Conservation (phyloP, 2,797 vertebrate genomes). For the Takifugu ocellatus region DNA sequence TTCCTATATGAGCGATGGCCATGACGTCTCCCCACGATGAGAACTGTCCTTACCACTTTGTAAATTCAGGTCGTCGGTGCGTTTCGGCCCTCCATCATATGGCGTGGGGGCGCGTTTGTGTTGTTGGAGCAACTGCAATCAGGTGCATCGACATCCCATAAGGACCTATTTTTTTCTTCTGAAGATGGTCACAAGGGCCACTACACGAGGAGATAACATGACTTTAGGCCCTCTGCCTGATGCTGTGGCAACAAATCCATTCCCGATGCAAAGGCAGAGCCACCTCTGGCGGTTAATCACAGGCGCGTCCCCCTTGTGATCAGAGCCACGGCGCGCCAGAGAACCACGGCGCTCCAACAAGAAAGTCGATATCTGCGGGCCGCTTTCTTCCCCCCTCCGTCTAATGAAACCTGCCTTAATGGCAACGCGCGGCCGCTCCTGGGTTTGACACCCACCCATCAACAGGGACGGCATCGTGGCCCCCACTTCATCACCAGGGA, state of each 20-base stretch:
- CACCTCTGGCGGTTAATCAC: constrained; percentile 49
- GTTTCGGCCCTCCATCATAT: constrained; percentile 15
- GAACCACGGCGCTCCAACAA: constrained; percentile 46
- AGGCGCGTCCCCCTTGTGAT: constrained; percentile 47
- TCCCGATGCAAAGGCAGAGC: constrained; percentile 51
- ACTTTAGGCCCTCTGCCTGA: constrained; percentile 51
- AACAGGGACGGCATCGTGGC: constrained; percentile 22
- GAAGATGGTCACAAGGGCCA: constrained; percentile 53
- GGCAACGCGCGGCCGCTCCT: constrained; percentile 28
- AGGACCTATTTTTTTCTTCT: constrained; percentile 52
- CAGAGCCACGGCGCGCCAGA: constrained; percentile 37
- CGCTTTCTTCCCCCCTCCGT: constrained; percentile 22
- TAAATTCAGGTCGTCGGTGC: constrained; percentile 20
- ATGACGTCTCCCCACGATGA: constrained; percentile 26
- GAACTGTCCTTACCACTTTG: constrained; percentile 45
- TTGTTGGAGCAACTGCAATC: constrained; percentile 58
- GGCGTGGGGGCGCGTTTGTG: constrained; percentile 32
- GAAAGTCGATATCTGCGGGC: constrained; percentile 40
- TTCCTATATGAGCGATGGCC: constrained; percentile 62
- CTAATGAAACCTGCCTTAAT: constrained; percentile 49
- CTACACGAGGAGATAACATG: constrained; percentile 57
- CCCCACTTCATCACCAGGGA: constrained; percentile 5
- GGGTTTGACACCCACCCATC: constrained; percentile 35
- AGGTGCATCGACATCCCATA: constrained; percentile 50
- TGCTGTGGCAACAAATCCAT: constrained; percentile 65